Percentiles rank a stretch among this genome's conserved stretches.
These are phyloP conservation scores for Echiichthys vipera DNA, from an alignment of 2,797 vertebrate genomes.

Conservation along the genomic window DNA sequence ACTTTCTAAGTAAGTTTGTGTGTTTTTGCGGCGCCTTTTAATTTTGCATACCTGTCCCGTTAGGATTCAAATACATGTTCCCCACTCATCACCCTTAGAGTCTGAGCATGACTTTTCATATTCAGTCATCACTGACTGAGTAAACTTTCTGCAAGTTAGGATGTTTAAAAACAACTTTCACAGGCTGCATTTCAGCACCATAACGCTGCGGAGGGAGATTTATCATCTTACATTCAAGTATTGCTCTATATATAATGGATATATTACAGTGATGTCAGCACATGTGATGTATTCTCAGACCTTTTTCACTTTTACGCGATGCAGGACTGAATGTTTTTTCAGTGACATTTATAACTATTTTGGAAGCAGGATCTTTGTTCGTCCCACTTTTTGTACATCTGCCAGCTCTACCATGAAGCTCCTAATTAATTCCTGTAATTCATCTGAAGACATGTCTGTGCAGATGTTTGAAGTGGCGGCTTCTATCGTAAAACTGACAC, in stretches of 20 bases:
- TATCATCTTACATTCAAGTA: conserved; percentile 1
- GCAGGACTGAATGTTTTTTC: background rate
- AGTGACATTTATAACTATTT: too few species aligned
- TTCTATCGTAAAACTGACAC: too few species aligned
- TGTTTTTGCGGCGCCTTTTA: background rate
- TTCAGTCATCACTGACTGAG: background rate
- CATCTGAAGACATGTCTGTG: background rate
- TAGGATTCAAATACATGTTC: background rate
- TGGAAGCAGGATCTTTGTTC: conserved; percentile 7
- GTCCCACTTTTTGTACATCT: conserved; percentile 16
- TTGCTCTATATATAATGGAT: conserved; percentile 2
- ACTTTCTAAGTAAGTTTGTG: background rate
- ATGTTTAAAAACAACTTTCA: background rate
- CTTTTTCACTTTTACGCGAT: conserved; percentile 4
- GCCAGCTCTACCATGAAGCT: background rate
- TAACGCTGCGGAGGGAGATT: background rate
- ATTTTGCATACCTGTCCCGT: background rate
- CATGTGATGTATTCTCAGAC: background rate
- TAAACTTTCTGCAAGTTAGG: background rate
- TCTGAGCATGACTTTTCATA: background rate
- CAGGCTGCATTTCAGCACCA: background rate
- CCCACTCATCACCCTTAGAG: background rate
- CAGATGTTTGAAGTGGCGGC: background rate
- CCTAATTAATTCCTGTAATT: too few species aligned
- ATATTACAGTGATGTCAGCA: conserved; percentile 10